Conservation (phyloP, 2,113 vertebrate genomes). For the Cygnus buccinator region DNA sequence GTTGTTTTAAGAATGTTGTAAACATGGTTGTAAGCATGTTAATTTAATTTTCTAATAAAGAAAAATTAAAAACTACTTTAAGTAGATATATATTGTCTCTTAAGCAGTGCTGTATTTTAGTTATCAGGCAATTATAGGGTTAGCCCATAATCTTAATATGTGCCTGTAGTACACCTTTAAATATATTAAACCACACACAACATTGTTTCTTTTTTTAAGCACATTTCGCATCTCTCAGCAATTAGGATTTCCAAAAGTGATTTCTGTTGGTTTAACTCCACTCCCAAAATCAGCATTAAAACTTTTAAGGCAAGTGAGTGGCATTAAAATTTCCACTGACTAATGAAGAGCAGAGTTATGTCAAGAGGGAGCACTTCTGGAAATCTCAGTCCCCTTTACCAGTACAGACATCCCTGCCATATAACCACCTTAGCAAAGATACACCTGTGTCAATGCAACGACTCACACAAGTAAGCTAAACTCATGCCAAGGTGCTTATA, state of each 20-base stretch:
- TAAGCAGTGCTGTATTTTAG: conserved; percentile 52
- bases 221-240: neutral
- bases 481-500: conserved; percentile 21
- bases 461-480: neutral
- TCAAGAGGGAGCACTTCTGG: neutral
- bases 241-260: conserved; percentile 11
- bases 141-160: conserved; percentile 52
- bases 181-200: conserved; percentile 57
- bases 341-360: neutral
- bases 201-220: neutral
- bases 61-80: conserved; percentile 50
- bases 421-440: conserved; percentile 16
- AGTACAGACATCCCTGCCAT: neutral
- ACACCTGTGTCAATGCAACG: neutral
- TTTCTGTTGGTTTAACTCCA: conserved; percentile 15
- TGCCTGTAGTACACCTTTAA: conserved; percentile 55
- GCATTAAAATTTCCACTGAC: neutral
- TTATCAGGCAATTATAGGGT: conserved; percentile 52
- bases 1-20: conserved; percentile 58
- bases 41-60: conserved; percentile 29
- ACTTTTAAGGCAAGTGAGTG: neutral
- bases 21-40: conserved; percentile 60
- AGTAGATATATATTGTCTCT: conserved; percentile 50
- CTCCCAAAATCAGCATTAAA: neutral
- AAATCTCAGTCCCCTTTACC: conserved; percentile 25